Conservation (phyloP, 1,140 invertebrate species). For the Ips typographus region DNA sequence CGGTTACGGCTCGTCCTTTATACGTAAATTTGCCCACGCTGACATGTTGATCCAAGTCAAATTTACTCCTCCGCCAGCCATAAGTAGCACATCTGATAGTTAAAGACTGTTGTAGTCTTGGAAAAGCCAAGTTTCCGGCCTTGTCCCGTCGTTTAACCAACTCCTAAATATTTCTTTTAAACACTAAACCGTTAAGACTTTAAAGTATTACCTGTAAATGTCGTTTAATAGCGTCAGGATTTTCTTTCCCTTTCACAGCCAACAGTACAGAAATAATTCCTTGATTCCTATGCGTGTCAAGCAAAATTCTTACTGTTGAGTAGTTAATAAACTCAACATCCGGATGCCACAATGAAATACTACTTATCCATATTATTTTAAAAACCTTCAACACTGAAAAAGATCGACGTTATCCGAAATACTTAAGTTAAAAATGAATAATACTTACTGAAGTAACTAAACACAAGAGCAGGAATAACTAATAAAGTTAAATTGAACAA, state of each 20-base stretch:
- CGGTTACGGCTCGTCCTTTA: slow-evolving; percentile 66
- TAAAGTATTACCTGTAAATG: slow-evolving; percentile 45
- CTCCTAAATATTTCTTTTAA: slow-evolving; percentile 48
- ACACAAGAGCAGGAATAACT: slow-evolving; percentile 31
- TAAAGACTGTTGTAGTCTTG: slow-evolving; percentile 60
- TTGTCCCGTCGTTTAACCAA: slow-evolving; percentile 60
- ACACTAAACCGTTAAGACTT: background rate
- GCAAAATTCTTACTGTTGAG: slow-evolving; percentile 63
- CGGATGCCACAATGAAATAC: slow-evolving; percentile 44
- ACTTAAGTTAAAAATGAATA: background rate
- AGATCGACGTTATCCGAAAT: background rate
- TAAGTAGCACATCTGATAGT: slow-evolving; percentile 68
- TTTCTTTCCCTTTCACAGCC: slow-evolving; percentile 58
- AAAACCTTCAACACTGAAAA: slow-evolving; percentile 42
- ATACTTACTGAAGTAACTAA: slow-evolving; percentile 38
- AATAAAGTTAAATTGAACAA: slow-evolving; percentile 37
- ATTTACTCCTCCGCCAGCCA: slow-evolving; percentile 64
- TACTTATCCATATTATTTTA: slow-evolving; percentile 44
- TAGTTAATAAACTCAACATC: slow-evolving; percentile 63
- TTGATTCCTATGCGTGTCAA: slow-evolving; percentile 69
- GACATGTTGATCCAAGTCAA: slow-evolving; percentile 72
- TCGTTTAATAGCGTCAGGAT: slow-evolving; percentile 44
- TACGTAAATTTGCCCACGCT: slow-evolving; percentile 62
- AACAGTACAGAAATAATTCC: slow-evolving; percentile 69
- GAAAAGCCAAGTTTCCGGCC: slow-evolving; percentile 59